These are phyloP conservation scores for Bombus affinis DNA, from an alignment of 1,140 invertebrate species.

Conservation along the genomic window DNA sequence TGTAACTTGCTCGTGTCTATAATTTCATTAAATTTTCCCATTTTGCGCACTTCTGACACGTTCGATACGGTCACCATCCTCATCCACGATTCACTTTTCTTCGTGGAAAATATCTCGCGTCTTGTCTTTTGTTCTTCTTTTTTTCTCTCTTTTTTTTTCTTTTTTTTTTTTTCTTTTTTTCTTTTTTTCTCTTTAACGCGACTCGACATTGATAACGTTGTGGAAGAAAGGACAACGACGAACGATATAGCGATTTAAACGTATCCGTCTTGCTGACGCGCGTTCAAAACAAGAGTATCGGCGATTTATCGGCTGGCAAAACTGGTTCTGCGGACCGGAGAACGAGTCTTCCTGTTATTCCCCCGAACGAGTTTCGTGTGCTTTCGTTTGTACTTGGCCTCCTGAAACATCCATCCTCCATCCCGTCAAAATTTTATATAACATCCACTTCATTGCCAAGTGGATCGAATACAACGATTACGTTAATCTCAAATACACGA, in stretches of 20 bases:
- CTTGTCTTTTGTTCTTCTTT: background rate
- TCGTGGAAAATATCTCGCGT: background rate
- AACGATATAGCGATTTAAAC: background rate
- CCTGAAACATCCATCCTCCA: background rate
- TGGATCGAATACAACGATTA: background rate
- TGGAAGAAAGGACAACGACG: background rate
- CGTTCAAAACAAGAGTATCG: background rate
- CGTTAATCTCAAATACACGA: background rate
- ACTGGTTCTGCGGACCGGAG: constrained; percentile 27
- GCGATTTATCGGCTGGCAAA: constrained; percentile 4
- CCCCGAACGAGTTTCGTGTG: background rate
- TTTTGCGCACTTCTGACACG: background rate
- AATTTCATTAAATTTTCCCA: background rate
- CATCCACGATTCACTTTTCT: background rate
- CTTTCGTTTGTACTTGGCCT: background rate
- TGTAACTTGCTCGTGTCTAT: background rate
- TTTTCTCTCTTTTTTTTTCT: fast-evolving
- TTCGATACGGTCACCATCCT: background rate
- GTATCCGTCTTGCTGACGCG: background rate
- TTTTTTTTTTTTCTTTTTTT: too few relatives aligned
- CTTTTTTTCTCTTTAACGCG: too few relatives aligned
- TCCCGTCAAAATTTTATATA: background rate
- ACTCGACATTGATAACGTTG: background rate
- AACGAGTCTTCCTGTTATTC: constrained; percentile 31
- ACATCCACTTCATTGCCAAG: too few relatives aligned